These are phyloP conservation scores for Myotis vivesi DNA, from an alignment of 2,797 vertebrate genomes.

Conservation along the genomic window DNA sequence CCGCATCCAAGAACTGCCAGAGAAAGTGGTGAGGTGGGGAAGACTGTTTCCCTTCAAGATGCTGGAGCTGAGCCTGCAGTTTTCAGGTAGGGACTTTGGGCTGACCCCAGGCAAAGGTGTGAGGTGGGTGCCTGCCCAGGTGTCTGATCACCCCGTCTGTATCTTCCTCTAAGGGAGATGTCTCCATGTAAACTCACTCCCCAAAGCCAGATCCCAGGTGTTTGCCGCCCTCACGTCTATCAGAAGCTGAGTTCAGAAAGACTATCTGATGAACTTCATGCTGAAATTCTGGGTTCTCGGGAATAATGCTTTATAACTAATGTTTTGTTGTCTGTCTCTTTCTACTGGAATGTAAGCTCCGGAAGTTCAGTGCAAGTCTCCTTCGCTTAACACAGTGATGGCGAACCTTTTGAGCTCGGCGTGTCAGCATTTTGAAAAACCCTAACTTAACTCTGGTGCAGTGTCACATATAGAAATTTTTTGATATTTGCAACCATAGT, in stretches of 20 bases:
- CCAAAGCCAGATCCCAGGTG: not conserved
- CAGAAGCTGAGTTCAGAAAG: slow-evolving; percentile 1
- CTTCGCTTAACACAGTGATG: not conserved
- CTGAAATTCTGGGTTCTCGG: not conserved
- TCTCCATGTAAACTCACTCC: too few relatives aligned
- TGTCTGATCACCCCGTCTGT: not conserved
- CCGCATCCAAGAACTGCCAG: not conserved
- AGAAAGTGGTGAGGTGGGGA: not conserved
- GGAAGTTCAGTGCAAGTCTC: not conserved
- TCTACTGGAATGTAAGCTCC: not conserved
- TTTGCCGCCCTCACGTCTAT: not conserved
- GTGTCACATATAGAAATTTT: too few relatives aligned
- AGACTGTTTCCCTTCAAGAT: not conserved
- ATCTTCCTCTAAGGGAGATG: not conserved
- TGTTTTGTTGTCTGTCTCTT: not conserved
- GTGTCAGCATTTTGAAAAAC: too few relatives aligned
- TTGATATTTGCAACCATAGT: too few relatives aligned
- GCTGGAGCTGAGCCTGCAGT: too few relatives aligned
- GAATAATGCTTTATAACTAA: not conserved
- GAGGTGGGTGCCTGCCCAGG: not conserved
- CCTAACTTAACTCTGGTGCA: too few relatives aligned
- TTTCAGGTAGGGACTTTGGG: not conserved
- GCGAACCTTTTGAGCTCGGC: too few relatives aligned
- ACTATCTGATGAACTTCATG: not conserved
- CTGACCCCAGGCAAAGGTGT: not conserved